These are phyloP conservation scores for Atherinomorus stipes DNA, from an alignment of 2,113 vertebrate species.

Conservation along the genomic window DNA sequence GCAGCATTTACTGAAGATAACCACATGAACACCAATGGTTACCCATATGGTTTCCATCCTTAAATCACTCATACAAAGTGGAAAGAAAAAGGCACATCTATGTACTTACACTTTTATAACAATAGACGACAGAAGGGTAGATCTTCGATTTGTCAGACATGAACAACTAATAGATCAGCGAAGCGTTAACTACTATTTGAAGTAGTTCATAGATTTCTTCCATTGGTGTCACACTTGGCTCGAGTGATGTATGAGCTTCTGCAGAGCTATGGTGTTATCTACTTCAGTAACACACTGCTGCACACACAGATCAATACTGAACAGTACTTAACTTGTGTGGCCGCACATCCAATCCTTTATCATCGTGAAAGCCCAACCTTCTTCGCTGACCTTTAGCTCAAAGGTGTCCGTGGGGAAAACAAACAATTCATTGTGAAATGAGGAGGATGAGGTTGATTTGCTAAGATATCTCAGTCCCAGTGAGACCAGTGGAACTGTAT, in stretches of 20 bases:
- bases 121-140: not conserved
- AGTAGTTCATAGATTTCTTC: constrained; percentile 9
- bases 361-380: constrained; percentile 24
- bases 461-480: not conserved
- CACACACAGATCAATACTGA: constrained; percentile 55
- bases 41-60: not conserved
- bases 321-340: constrained; percentile 14
- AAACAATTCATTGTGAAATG: constrained; percentile 53
- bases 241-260: constrained; percentile 14
- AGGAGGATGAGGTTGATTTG: constrained; percentile 57
- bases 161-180: not conserved
- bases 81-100: not conserved
- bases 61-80: not conserved
- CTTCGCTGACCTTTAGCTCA: constrained; percentile 51
- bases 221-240: constrained; percentile 5
- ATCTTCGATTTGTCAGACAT: not conserved
- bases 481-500: not conserved
- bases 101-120: not conserved
- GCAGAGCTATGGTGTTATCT: constrained; percentile 33
- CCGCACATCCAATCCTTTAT: constrained; percentile 18
- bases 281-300: constrained; percentile 27
- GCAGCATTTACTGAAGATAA: not conserved
- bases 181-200: not conserved
- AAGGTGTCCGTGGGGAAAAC: constrained; percentile 39
- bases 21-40: not conserved